Evolutionary conservation across 1,140 invertebrate species (phyloP).

Genomic region (Tyrophagus putrescentiae): DNA sequence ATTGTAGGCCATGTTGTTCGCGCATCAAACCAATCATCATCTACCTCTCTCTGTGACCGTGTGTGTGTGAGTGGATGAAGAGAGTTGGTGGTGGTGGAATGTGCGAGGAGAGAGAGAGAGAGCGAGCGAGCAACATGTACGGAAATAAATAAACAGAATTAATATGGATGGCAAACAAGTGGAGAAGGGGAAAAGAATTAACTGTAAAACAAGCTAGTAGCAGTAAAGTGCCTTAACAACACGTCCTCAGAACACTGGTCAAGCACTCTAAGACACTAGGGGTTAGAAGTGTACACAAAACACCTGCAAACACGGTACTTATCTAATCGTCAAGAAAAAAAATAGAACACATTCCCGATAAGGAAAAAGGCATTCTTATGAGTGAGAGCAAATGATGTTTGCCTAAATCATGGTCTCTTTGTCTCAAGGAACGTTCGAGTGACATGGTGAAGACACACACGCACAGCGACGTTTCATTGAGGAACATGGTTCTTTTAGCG

Average conservation of each 20-base stretch:
- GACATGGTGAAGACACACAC: neutral
- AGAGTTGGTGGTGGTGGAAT: too few relatives aligned
- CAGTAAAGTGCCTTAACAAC: too few relatives aligned
- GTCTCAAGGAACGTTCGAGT: neutral
- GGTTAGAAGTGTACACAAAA: neutral
- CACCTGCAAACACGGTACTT: neutral
- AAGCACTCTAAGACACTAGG: too few relatives aligned
- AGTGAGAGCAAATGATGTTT: neutral
- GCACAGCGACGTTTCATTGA: neutral
- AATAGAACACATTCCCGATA: neutral
- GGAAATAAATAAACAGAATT: slow-evolving; percentile 13
- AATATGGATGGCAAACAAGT: neutral
- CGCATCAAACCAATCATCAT: too few relatives aligned
- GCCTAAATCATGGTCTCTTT: neutral
- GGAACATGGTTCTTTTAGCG: neutral
- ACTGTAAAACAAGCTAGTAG: too few relatives aligned
- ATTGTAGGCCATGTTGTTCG: too few relatives aligned
- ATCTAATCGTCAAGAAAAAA: neutral
- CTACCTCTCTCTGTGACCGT: too few relatives aligned
- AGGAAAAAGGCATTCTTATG: too few relatives aligned
- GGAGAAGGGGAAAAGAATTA: too few relatives aligned
- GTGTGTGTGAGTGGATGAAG: too few relatives aligned
- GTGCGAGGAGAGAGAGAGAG: slow-evolving; percentile 1
- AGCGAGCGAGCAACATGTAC: slow-evolving; percentile 6
- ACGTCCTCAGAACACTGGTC: too few relatives aligned